Evolutionary conservation across 2,113 vertebrate genomes (phyloP).

Genomic region (Triplophysa tibetana): DNA sequence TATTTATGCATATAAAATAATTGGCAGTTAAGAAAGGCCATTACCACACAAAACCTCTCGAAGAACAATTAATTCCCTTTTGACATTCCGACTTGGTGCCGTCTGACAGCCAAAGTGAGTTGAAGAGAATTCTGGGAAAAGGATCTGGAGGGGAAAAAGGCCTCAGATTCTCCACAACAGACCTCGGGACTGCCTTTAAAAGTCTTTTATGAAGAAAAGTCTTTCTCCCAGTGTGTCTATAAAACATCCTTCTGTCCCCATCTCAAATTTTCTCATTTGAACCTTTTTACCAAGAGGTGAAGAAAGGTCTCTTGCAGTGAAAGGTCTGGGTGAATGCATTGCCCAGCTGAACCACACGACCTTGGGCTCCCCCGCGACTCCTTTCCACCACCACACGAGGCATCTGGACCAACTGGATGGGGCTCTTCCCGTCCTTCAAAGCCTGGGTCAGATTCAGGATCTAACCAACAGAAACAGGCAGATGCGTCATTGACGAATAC

Average conservation of each 20-base stretch:
- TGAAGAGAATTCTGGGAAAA: constrained; percentile 1
- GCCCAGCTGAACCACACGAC: constrained; percentile 84
- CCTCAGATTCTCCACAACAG: constrained; percentile 1
- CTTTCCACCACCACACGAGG: constrained; percentile 92
- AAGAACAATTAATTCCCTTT: constrained; percentile 23
- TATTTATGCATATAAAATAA: constrained; percentile 39
- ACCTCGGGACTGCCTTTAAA: background rate
- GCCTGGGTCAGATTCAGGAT: constrained; percentile 95
- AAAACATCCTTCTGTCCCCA: background rate
- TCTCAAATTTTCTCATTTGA: background rate
- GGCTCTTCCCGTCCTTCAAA: constrained; percentile 87
- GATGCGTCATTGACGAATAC: background rate
- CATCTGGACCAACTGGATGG: constrained; percentile 95
- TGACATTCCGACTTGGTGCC: constrained; percentile 1
- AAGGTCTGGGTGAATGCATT: constrained; percentile 93
- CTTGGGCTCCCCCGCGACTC: constrained; percentile 83
- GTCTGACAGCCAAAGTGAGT: background rate
- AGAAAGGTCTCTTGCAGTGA: constrained; percentile 94
- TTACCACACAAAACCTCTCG: background rate
- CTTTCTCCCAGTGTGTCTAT: background rate
- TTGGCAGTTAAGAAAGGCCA: constrained; percentile 45
- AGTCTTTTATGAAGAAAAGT: constrained; percentile 15
- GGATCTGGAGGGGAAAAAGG: background rate
- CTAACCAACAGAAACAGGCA: constrained; percentile 62
- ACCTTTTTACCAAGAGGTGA: constrained; percentile 87